Evolutionary conservation across 2,888 invertebrate species (phyloP).

Genomic region (Ernsta delagoae): DNA sequence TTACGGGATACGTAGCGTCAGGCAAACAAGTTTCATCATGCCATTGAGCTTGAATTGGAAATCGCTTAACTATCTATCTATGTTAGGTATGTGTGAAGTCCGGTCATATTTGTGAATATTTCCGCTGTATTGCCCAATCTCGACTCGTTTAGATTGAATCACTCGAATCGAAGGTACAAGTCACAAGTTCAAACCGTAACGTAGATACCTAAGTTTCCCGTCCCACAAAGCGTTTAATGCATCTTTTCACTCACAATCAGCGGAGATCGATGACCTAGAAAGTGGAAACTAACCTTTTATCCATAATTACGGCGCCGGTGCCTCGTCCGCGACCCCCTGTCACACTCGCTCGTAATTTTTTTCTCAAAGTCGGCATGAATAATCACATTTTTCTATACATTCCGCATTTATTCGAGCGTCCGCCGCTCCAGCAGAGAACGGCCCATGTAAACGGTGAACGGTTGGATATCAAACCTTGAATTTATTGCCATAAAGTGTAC

Average conservation of each 20-base stretch:
- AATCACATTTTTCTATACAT: conserved; percentile 83
- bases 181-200: not conserved
- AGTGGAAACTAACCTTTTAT: conserved; percentile 49
- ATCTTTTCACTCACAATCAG: conserved; percentile 36
- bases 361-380: conserved; percentile 80
- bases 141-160: not conserved
- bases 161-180: not conserved
- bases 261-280: conserved; percentile 53
- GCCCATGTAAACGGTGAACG: conserved; percentile 47
- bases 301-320: conserved; percentile 39
- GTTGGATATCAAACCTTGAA: conserved; percentile 62
- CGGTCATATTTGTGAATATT: conserved; percentile 2
- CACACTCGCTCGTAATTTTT: conserved; percentile 74
- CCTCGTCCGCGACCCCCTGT: conserved; percentile 53
- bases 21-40: too few relatives aligned
- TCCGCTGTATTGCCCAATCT: not conserved
- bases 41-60: too few relatives aligned
- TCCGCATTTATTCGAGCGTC: conserved; percentile 73
- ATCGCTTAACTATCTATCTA: too few relatives aligned
- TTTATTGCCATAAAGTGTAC: conserved; percentile 59
- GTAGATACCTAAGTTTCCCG: conserved; percentile 12
- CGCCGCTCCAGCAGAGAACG: conserved; percentile 44
- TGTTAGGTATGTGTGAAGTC: too few relatives aligned
- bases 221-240: conserved; percentile 21
- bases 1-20: not conserved